A percentile compares a stretch with the other conserved stretches of the same genome.
phyloP scores from a whole-genome alignment of 2,888 invertebrate species.

The Strigamia crassipes region DNA sequence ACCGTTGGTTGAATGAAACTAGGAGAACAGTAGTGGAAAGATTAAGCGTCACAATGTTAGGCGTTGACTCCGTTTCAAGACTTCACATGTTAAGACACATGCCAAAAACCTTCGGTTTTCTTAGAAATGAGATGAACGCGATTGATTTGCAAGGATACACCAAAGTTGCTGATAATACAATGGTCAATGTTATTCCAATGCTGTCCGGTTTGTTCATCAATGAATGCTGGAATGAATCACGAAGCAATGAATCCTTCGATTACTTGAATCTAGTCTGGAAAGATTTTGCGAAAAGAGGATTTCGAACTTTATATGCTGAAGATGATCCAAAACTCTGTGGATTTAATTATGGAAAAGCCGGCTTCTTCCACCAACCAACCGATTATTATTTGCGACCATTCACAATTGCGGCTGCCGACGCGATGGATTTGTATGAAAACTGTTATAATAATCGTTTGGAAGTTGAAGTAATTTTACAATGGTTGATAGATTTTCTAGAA shows the following conservation, averaged over 20 bases:
- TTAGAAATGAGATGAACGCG: conserved; percentile 70
- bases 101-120: conserved; percentile 71
- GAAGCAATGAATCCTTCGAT: conserved; percentile 51
- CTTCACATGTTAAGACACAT: conserved; percentile 76
- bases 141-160: conserved; percentile 74
- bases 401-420: conserved; percentile 72
- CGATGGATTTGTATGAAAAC: conserved; percentile 69
- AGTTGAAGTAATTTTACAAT: not conserved
- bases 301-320: conserved; percentile 75
- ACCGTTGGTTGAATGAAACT: not conserved
- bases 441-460: conserved; percentile 71
- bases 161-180: conserved; percentile 58
- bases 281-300: conserved; percentile 52
- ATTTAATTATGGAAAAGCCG: conserved; percentile 74
- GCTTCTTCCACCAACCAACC: conserved; percentile 74
- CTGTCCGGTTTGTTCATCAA: conserved; percentile 52
- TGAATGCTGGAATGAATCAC: conserved; percentile 50
- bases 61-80: conserved; percentile 83
- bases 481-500: conserved; percentile 32
- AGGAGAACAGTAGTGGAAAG: not conserved
- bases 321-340: conserved; percentile 74
- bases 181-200: conserved; percentile 51
- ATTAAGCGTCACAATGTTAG: conserved; percentile 75
- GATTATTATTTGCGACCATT: conserved; percentile 82
- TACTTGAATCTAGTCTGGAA: conserved; percentile 52